Percentiles rank a stretch among this genome's conserved stretches.
These are phyloP conservation scores for Phortica variegata DNA, from an alignment of 1,140 invertebrate species.

Conservation along the genomic window DNA sequence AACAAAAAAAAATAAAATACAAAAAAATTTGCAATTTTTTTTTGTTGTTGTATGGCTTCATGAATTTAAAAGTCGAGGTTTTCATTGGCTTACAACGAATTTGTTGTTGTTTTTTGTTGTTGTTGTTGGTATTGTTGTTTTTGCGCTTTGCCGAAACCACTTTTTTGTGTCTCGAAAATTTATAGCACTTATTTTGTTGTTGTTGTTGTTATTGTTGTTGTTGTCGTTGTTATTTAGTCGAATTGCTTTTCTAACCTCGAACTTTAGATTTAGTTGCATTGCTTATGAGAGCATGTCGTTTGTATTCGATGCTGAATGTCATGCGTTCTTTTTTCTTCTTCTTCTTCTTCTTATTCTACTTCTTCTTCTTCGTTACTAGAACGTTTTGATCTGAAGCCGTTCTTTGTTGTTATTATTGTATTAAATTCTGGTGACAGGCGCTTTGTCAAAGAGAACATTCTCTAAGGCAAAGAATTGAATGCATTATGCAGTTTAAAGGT, in stretches of 20 bases:
- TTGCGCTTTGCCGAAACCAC: not conserved
- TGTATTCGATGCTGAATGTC: conserved; percentile 12
- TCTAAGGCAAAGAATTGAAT: too few species aligned
- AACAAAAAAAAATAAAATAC: not conserved
- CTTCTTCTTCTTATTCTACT: too few species aligned
- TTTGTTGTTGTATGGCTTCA: not conserved
- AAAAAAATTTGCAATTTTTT: not conserved
- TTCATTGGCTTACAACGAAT: conserved; percentile 48
- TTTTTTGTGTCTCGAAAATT: too few species aligned
- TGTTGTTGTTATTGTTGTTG: conserved; percentile 3
- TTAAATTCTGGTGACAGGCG: too few species aligned
- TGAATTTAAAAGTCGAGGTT: conserved; percentile 36
- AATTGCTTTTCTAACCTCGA: conserved; percentile 35
- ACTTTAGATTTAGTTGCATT: conserved; percentile 53
- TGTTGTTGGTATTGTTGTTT: conserved; percentile 24
- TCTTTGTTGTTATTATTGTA: too few species aligned
- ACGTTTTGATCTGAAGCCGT: too few species aligned
- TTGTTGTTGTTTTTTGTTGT: conserved; percentile 26
- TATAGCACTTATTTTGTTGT: conserved; percentile 6
- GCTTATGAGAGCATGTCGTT: conserved; percentile 51
- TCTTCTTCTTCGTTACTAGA: too few species aligned
- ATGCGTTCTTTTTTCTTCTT: conserved; percentile 10
- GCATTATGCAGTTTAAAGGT: too few species aligned
- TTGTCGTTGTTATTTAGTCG: conserved; percentile 31
- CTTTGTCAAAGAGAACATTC: too few species aligned